phyloP scores from a whole-genome alignment of 2,113 vertebrate genomes.

The Heteronetta atricapilla region DNA sequence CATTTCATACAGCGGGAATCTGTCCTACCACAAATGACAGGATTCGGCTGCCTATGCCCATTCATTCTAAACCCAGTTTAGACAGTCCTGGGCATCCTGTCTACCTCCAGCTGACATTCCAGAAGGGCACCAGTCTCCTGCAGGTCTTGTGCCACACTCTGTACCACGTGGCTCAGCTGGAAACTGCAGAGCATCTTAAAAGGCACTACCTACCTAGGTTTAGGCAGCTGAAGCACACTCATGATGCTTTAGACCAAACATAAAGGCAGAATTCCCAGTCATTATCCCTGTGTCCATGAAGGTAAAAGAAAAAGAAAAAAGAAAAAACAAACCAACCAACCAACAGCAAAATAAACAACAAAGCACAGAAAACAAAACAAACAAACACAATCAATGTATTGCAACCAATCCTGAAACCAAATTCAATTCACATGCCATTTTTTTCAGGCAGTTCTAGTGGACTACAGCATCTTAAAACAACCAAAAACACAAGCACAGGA shows the following conservation, averaged over 20 bases:
- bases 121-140: not conserved
- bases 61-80: not conserved
- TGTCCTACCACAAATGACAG: conserved; percentile 7
- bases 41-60: not conserved
- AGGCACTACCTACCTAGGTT: fast-evolving
- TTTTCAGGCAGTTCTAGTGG: not conserved
- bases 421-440: not conserved
- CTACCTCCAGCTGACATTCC: not conserved
- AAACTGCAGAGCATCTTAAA: not conserved
- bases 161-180: fast-evolving
- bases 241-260: not conserved
- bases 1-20: not conserved
- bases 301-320: no score
- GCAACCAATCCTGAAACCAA: not conserved
- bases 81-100: not conserved
- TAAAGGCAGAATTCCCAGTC: not conserved
- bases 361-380: not conserved
- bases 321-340: no score
- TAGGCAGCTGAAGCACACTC: fast-evolving
- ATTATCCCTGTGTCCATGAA: not conserved
- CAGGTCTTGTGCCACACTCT: fast-evolving
- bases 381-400: fast-evolving
- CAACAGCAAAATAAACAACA: no score
- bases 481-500: not conserved
- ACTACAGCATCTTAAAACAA: not conserved